These are phyloP conservation scores for Mixornis gularis DNA, from an alignment of 2,113 vertebrate genomes.

Conservation along the genomic window DNA sequence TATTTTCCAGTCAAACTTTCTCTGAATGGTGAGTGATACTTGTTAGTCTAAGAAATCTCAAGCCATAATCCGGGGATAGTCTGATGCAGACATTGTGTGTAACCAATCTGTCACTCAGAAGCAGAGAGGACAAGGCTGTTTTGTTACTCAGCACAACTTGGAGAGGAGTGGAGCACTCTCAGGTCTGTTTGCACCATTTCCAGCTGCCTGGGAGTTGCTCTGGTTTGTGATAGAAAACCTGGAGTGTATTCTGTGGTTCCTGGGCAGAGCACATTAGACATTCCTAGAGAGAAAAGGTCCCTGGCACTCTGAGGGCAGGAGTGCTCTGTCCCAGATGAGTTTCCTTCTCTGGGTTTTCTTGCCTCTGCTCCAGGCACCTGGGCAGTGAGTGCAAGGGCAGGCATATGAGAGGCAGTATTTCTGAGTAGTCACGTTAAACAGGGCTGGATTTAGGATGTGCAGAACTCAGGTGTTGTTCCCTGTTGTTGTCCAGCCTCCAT, in stretches of 20 bases:
- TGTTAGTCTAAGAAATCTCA: neutral
- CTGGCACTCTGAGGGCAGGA: rapidly evolving
- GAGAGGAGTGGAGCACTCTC: neutral
- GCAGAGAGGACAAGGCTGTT: neutral
- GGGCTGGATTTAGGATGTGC: neutral
- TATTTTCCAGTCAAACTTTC: neutral
- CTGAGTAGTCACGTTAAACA: rapidly evolving
- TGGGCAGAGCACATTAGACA: neutral
- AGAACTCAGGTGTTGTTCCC: neutral
- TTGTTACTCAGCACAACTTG: neutral
- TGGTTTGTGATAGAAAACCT: neutral
- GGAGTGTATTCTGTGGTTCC: rapidly evolving
- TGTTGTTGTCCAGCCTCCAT: neutral
- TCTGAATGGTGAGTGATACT: neutral
- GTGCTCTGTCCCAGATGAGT: neutral
- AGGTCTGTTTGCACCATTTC: rapidly evolving
- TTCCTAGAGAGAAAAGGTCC: neutral
- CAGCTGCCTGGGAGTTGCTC: neutral
- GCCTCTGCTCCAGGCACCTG: rapidly evolving
- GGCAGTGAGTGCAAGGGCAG: neutral
- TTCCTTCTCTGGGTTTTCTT: neutral
- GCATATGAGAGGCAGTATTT: rapidly evolving
- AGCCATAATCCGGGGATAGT: neutral
- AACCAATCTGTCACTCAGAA: neutral
- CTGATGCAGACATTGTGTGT: neutral